Base-by-base conservation (phyloP, 2,888 invertebrate species). In the Drosophila flavopinicola region DNA sequence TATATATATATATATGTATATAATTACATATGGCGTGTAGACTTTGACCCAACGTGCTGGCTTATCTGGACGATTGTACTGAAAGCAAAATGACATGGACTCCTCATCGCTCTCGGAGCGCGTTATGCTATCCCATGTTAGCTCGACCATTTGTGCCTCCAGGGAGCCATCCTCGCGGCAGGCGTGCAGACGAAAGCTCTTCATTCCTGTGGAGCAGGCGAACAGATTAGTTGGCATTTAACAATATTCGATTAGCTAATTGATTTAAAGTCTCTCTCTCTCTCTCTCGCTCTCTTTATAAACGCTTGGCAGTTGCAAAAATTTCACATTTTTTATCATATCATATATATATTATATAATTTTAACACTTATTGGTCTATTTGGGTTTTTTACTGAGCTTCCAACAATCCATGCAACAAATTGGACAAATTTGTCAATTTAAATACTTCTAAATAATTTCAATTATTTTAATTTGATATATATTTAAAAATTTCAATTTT, bases 91-190 rank as follows among this genome's bases (percentile, higher is more conserved):
- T 17, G 97, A 96, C 93, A 97, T 96, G 17, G 96, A 96, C 85
- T 97, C 98, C 89, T 98, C 98, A 90, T 98, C 98, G 3, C 95
- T 94, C 88, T 96, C 95, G 95, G 96, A 98, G 87, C 95, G 94
- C 59, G 94, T 93, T 66, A 98, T 95, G 75, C 93, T 93, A 66
- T 94, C 93, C 98, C 98, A 98, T 45, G 94, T 92, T 85, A 98
- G 94, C 87, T 96, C 95, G 61, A 96, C 95, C 77, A 95, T 94
- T 91, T 95, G 95, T 64, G 94, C 93, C 93, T 95, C 95, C 53
- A 94, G 91, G 1, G 94, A 93, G 38, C 96, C 97, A 89, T 96
- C 96, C 85, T 95, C 95, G 78, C 94, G 94, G 90, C 97, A 97
- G 15, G 98, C 95, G 80, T 96, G 95, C 66, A 99, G 92, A 91